Conservation (phyloP, 2,113 vertebrate species). For the Lophius piscatorius region DNA sequence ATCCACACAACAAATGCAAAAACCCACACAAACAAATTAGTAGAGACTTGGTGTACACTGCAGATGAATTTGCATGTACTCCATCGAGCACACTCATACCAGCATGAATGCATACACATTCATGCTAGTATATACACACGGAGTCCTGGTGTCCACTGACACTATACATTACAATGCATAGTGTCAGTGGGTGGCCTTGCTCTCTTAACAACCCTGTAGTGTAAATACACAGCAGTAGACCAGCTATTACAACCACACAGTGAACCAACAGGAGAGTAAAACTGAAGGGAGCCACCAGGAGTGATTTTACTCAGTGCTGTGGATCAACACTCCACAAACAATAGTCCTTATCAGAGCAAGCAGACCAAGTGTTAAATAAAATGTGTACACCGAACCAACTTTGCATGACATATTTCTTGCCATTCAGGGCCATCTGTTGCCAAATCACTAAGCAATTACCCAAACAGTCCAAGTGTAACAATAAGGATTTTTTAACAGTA, state of each 20-base stretch:
- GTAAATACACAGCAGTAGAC: conserved; percentile 76
- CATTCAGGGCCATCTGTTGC: conserved; percentile 8
- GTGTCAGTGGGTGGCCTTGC: conserved; percentile 74
- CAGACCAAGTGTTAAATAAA: conserved; percentile 40
- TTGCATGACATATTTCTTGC: too few species aligned
- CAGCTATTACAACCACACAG: conserved; percentile 72
- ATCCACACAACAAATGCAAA: conserved; percentile 55
- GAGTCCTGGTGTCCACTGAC: conserved; percentile 47
- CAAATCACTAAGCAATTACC: not conserved
- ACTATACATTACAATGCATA: conserved; percentile 62
- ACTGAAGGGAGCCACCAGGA: conserved; percentile 58
- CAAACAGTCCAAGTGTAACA: too few species aligned
- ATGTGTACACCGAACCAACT: conserved; percentile 29
- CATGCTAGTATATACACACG: conserved; percentile 23
- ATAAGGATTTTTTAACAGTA: not conserved
- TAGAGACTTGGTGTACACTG: conserved; percentile 21
- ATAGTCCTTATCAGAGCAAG: conserved; percentile 29
- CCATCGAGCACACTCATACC: conserved; percentile 29
- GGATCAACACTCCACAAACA: conserved; percentile 33
- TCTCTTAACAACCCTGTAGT: conserved; percentile 70
- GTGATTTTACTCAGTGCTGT: conserved; percentile 52
- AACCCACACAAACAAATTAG: conserved; percentile 54
- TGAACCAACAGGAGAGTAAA: conserved; percentile 55
- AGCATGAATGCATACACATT: conserved; percentile 11
- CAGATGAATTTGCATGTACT: conserved; percentile 26